Evolutionary conservation across 2,888 invertebrate genomes (phyloP).

Genomic region (Tromatobia lineatoria): DNA sequence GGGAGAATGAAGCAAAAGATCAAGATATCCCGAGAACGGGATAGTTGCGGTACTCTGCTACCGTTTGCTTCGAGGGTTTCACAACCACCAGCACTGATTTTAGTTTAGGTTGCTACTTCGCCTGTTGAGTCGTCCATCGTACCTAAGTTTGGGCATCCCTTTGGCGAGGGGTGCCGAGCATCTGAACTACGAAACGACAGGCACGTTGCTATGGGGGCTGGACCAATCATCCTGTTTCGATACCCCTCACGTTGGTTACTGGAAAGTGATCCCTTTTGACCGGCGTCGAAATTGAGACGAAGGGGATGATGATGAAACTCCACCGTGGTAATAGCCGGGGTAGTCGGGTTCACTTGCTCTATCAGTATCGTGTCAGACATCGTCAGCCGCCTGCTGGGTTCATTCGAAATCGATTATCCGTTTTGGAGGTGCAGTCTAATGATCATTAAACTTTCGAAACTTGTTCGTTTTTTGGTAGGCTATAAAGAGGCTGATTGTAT

Average conservation of each 20-base stretch:
- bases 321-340: conserved; percentile 2
- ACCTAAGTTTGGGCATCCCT: conserved; percentile 41
- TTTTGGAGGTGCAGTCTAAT: not conserved
- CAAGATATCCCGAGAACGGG: conserved; percentile 26
- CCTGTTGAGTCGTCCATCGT: conserved; percentile 3
- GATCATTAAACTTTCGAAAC: not conserved
- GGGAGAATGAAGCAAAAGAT: conserved; percentile 13
- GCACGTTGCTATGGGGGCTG: conserved; percentile 2
- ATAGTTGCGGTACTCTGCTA: conserved; percentile 10
- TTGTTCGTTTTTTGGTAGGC: not conserved
- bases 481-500: not conserved
- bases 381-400: conserved; percentile 11
- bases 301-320: conserved; percentile 28
- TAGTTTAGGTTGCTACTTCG: not conserved
- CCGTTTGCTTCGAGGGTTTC: conserved; percentile 32
- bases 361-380: conserved; percentile 3
- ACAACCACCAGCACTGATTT: not conserved
- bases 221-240: conserved; percentile 9
- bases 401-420: conserved; percentile 3
- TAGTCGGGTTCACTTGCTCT: not conserved
- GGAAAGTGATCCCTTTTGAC: conserved; percentile 45
- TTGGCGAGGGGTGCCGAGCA: conserved; percentile 26
- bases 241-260: conserved; percentile 16
- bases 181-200: conserved; percentile 34
- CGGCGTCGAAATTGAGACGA: conserved; percentile 3